Conservation (phyloP, 2,888 invertebrate genomes). For the Unio delphinus region DNA sequence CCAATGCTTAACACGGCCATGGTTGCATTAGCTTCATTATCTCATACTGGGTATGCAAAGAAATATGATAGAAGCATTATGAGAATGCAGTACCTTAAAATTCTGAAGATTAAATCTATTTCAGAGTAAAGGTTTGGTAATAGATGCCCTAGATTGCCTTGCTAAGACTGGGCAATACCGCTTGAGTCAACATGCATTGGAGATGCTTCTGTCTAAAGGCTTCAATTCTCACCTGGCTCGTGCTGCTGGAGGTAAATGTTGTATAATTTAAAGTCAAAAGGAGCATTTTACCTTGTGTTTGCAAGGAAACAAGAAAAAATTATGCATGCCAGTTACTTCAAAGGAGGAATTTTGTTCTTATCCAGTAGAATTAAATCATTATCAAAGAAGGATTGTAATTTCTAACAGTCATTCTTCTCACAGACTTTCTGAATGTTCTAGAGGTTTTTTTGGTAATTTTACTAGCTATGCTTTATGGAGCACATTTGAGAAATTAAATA, state of each 20-base stretch:
- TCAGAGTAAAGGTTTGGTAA: slow-evolving; percentile 55
- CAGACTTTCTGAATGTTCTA: no score
- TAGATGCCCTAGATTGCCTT: slow-evolving; percentile 55
- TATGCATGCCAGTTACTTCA: not conserved
- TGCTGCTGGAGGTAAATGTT: slow-evolving; percentile 48
- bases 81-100: not conserved
- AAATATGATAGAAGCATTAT: not conserved
- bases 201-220: slow-evolving; percentile 48
- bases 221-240: slow-evolving; percentile 56
- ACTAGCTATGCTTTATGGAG: no score
- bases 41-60: no score
- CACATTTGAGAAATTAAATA: no score
- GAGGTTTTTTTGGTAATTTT: no score
- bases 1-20: no score
- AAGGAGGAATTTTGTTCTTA: not conserved
- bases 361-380: no score
- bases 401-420: no score
- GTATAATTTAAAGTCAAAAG: not conserved
- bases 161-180: slow-evolving; percentile 37
- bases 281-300: not conserved
- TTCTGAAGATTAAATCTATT: slow-evolving; percentile 9
- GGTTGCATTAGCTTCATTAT: no score
- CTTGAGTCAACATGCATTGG: slow-evolving; percentile 33
- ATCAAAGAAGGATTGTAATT: no score
- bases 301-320: not conserved